phyloP scores from a whole-genome alignment of 2,113 vertebrate genomes.

The Microcebus tavaratra region DNA sequence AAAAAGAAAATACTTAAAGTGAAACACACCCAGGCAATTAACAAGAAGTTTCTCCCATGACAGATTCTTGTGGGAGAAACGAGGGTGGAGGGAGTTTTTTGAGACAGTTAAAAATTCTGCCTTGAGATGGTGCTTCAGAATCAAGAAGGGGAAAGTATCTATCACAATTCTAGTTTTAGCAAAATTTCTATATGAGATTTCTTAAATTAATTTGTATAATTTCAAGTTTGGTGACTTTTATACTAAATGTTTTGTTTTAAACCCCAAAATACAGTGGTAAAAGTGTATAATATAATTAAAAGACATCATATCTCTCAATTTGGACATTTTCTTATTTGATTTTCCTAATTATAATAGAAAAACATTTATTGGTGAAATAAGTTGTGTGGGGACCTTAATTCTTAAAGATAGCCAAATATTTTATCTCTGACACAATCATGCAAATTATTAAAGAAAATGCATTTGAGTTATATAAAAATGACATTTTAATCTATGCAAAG shows the following conservation, averaged over 20 bases:
- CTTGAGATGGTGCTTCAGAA: neutral
- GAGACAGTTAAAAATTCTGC: neutral
- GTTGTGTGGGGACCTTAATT: neutral
- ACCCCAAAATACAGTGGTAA: neutral
- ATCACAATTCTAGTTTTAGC: neutral
- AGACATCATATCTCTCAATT: neutral
- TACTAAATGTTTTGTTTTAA: conserved; percentile 32
- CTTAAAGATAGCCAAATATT: neutral
- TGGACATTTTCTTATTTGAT: neutral
- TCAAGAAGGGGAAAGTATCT: neutral
- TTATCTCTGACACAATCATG: conserved; percentile 9
- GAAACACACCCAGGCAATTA: neutral
- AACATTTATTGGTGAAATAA: neutral
- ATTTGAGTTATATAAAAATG: neutral
- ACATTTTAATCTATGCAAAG: neutral
- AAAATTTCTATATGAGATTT: neutral
- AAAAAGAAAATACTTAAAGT: neutral
- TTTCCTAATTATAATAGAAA: conserved; percentile 6
- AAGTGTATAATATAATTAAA: neutral
- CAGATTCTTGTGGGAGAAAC: neutral
- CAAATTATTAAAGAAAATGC: neutral
- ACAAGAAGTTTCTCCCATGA: neutral
- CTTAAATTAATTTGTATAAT: neutral
- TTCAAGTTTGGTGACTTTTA: neutral
- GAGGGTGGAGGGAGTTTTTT: neutral